These are phyloP conservation scores for Anoncus sp. DNA, from an alignment of 2,888 invertebrate genomes.

Conservation along the genomic window DNA sequence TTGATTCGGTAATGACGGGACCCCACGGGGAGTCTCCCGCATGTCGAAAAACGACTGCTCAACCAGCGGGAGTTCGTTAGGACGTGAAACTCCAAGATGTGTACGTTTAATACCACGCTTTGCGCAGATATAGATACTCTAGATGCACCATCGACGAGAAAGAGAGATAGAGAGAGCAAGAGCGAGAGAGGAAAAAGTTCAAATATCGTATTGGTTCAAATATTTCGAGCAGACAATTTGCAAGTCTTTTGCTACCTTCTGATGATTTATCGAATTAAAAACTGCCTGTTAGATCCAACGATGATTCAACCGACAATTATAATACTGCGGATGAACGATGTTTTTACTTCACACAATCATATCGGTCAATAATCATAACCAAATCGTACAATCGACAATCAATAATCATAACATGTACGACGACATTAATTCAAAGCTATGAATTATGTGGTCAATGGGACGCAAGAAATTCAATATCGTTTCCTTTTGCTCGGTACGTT, in stretches of 20 bases:
- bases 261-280: background rate
- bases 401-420: no score
- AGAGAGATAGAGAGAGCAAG: background rate
- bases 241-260: background rate
- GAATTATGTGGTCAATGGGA: no score
- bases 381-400: no score
- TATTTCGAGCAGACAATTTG: background rate
- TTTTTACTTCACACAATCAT: no score
- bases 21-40: slow-evolving; percentile 71
- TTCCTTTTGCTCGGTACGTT: no score
- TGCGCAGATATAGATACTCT: background rate
- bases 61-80: slow-evolving; percentile 76
- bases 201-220: slow-evolving; percentile 1
- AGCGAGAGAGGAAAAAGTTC: slow-evolving; percentile 10
- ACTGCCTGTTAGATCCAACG: background rate
- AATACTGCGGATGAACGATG: background rate
- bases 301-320: background rate
- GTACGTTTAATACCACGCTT: slow-evolving; percentile 16
- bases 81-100: slow-evolving; percentile 42
- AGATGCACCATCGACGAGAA: background rate
- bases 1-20: slow-evolving; percentile 76
- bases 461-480: no score
- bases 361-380: no score
- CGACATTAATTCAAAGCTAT: no score
- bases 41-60: slow-evolving; percentile 67